Conservation (phyloP, 2,888 invertebrate genomes). For the Nephrotoma flavescens region DNA sequence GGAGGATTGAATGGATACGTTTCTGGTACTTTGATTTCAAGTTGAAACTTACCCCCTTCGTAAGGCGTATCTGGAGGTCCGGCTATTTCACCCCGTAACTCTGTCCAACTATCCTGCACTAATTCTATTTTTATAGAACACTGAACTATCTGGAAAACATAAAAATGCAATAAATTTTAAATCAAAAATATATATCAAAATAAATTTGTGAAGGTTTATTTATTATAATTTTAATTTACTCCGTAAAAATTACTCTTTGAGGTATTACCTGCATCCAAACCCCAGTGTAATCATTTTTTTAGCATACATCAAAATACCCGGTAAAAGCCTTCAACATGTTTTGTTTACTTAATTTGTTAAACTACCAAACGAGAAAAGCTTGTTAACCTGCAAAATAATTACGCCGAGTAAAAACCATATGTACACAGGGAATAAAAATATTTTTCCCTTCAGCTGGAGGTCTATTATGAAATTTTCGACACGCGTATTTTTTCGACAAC, state of each 20-base stretch:
- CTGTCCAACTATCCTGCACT: conserved; percentile 79
- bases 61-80: conserved; percentile 98
- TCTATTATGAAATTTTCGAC: no score
- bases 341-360: no score
- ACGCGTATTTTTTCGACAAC: no score
- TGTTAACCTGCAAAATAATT: no score
- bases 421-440: no score
- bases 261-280: no score
- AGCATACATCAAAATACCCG: no score
- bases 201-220: neutral
- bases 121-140: conserved; percentile 82
- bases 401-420: no score
- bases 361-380: no score
- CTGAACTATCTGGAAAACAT: conserved; percentile 53
- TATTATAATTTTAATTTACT: neutral
- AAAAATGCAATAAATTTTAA: neutral
- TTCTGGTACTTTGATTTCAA: conserved; percentile 97
- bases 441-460: no score
- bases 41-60: conserved; percentile 83
- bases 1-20: conserved; percentile 99
- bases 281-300: no score
- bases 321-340: no score
- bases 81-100: conserved; percentile 87
- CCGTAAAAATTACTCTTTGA: neutral
- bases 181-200: neutral